Percentiles rank a stretch among this genome's conserved stretches.
Conservation (phyloP, 2,113 vertebrate species). For the Brachypteracias leptosomus region DNA sequence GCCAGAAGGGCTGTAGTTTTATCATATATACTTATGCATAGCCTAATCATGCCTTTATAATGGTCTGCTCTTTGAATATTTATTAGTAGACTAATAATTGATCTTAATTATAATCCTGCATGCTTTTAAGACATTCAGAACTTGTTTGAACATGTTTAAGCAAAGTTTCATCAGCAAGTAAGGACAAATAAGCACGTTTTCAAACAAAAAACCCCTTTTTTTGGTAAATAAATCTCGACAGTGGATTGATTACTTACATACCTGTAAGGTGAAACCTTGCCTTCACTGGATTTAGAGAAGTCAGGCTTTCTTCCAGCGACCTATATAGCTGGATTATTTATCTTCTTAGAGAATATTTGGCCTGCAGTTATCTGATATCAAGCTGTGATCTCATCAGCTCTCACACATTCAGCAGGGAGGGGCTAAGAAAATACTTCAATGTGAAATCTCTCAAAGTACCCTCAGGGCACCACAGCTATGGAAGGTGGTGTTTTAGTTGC, state of each 20-base stretch:
- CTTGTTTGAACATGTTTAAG: constrained; percentile 28
- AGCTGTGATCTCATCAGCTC: constrained; percentile 66
- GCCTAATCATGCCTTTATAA: constrained; percentile 28
- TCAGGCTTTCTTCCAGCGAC: neutral
- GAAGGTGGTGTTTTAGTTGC: neutral
- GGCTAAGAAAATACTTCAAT: constrained; percentile 59
- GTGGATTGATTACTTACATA: constrained; percentile 6
- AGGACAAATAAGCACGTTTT: neutral
- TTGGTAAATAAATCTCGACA: constrained; percentile 33
- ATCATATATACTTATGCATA: constrained; percentile 16
- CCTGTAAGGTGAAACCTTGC: constrained; percentile 17
- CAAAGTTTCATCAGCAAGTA: neutral
- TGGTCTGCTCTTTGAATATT: constrained; percentile 56
- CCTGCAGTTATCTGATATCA: constrained; percentile 56
- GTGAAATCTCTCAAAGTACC: constrained; percentile 26
- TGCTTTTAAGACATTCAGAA: constrained; percentile 38
- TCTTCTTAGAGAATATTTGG: constrained; percentile 59
- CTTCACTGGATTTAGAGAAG: neutral
- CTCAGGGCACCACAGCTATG: constrained; percentile 10
- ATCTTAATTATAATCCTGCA: constrained; percentile 60
- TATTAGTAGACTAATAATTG: constrained; percentile 64
- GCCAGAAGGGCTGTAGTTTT: neutral
- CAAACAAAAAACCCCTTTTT: constrained; percentile 27
- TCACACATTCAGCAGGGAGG: constrained; percentile 56
- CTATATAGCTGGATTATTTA: constrained; percentile 36